Evolutionary conservation across 2,888 invertebrate species (phyloP), one percentile per base, ranked within the genome.

Genomic region (Strigamia transsilvanica): DNA sequence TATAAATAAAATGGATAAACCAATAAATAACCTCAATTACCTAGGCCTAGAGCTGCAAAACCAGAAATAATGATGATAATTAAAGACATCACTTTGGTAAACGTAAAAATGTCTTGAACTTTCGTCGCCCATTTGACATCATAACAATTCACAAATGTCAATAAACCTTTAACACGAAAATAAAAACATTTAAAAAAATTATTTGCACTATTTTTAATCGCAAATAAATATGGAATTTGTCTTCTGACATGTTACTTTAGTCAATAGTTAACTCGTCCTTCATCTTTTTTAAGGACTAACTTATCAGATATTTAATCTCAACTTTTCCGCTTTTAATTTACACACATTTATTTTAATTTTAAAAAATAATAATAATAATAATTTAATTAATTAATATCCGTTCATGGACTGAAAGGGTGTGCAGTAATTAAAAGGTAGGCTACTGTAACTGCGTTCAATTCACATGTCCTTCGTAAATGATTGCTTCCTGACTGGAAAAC

Each of bases 111-210:
- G 86, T 97, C 97, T 86, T 98, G 98, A 0, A 98, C 94, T 84
- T 95, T 91, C 1, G 98, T 96, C 66, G 97, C 97, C 94, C 94
- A 96, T 90, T 96, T 96, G 7, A 99, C 98, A 88, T 97, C 95
- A 88, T 94, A 95, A 88, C 98, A 98, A 89, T 99, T 99, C 85
- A 98, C 93, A 78, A 93, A 93, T 0, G 97, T 97, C 82, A 97
- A 90, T 77, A 95, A 89, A 90, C 95, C 94, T 94, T 27, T 27
- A 27, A 27, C 1, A 27, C 3, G 3, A 27, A 27, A 27, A 27
- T 27, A 27, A 27, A 27, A 27, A 89, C 5, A 90, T 88, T 82
- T 79, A 81, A 73, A 42, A 82, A 61, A 77, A 82, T n/a, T 80
- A 51, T 1, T 41, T 38, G 56, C 77, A 13, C 15, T n/a, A 23